These are phyloP conservation scores for Trichogramma evanescens DNA, from an alignment of 2,888 invertebrate genomes.

Conservation along the genomic window DNA sequence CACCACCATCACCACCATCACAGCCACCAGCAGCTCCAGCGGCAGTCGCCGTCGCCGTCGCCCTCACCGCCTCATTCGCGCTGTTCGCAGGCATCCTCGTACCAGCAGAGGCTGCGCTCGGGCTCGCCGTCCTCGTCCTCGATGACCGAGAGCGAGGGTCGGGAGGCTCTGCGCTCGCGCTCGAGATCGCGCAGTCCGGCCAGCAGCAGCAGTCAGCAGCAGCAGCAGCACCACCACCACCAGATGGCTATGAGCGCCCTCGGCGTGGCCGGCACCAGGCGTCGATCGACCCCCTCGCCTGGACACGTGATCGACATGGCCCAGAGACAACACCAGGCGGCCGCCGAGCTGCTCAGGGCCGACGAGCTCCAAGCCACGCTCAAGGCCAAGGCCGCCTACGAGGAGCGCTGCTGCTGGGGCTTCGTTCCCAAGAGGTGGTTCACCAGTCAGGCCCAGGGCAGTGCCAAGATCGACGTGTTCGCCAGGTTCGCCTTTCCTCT, in stretches of 20 bases:
- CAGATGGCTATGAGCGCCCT: constrained; percentile 18
- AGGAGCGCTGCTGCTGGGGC: constrained; percentile 32
- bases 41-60: constrained; percentile 26
- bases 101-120: constrained; percentile 20
- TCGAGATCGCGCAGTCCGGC: constrained; percentile 35
- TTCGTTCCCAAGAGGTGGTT: constrained; percentile 35
- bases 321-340: constrained; percentile 2
- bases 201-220: constrained; percentile 28
- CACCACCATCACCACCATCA: constrained; percentile 17
- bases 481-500: constrained; percentile 90
- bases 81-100: constrained; percentile 24
- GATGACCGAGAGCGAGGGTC: constrained; percentile 29
- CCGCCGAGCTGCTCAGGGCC: constrained; percentile 22
- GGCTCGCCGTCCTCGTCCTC: constrained; percentile 35
- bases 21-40: constrained; percentile 14
- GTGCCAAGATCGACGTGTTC: constrained; percentile 83
- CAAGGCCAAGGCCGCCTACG: constrained; percentile 1
- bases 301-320: background rate
- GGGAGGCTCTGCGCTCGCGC: constrained; percentile 29
- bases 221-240: constrained; percentile 30
- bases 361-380: constrained; percentile 30
- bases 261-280: background rate
- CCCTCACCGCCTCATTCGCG: constrained; percentile 34
- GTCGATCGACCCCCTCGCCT: constrained; percentile 8
- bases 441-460: constrained; percentile 39